phyloP scores from a whole-genome alignment of 1,140 invertebrate species.

The Aphaenogaster ashmeadi region DNA sequence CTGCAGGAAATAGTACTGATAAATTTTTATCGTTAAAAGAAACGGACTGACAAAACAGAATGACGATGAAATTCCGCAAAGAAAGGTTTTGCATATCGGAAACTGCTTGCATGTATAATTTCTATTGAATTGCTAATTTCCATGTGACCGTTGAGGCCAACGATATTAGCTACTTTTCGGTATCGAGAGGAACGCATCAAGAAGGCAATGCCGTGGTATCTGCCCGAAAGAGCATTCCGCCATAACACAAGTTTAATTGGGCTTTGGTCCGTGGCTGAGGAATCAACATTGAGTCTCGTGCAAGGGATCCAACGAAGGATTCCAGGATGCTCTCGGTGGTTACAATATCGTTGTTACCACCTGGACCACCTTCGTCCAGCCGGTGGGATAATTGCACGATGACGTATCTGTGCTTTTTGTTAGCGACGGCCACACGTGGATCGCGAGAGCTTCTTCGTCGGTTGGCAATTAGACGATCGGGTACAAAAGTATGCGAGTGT shows the following conservation, averaged over 20 bases:
- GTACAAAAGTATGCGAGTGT: constrained; percentile 77
- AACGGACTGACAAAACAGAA: not conserved
- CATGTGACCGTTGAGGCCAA: not conserved
- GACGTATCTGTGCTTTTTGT: constrained; percentile 72
- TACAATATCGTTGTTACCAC: constrained; percentile 61
- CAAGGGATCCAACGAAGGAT: constrained; percentile 13
- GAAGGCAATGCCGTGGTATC: constrained; percentile 31
- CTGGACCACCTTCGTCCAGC: constrained; percentile 40
- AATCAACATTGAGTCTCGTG: constrained; percentile 3
- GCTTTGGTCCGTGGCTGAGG: not conserved
- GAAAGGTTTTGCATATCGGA: constrained; percentile 39
- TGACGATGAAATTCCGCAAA: not conserved
- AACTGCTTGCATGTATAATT: constrained; percentile 29
- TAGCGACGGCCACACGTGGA: constrained; percentile 60
- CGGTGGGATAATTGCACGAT: constrained; percentile 67
- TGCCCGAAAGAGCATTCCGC: constrained; percentile 54
- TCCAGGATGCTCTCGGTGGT: not conserved
- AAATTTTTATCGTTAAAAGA: constrained; percentile 8
- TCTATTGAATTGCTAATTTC: constrained; percentile 57
- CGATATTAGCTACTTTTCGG: constrained; percentile 1
- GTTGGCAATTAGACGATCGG: constrained; percentile 73
- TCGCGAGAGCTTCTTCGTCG: constrained; percentile 26
- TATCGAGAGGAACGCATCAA: constrained; percentile 26
- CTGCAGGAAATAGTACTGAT: not conserved
- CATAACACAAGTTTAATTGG: constrained; percentile 57